Conservation (phyloP, 2,888 invertebrate genomes). For the Caenorhabditis zanzibari region DNA sequence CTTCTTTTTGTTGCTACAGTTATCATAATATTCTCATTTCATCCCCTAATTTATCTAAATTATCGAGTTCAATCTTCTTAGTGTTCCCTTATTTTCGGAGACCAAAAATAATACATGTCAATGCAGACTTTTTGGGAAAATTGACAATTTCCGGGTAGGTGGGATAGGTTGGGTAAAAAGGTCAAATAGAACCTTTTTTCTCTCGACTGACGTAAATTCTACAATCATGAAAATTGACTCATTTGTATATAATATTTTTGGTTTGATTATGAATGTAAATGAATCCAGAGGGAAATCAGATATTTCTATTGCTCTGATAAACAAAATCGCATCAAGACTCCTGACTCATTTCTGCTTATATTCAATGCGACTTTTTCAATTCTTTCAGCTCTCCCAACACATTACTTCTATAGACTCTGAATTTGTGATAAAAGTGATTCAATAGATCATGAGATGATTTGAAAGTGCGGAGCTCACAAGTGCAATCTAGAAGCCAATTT, state of each 20-base stretch:
- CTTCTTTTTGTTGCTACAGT: slow-evolving; percentile 11
- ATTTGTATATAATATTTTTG: slow-evolving; percentile 19
- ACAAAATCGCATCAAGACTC: slow-evolving; percentile 36
- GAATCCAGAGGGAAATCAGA: slow-evolving; percentile 41
- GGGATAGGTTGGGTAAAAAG: slow-evolving; percentile 5
- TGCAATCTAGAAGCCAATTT: too few species aligned
- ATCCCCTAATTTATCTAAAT: not conserved
- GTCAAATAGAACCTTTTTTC: slow-evolving; percentile 11
- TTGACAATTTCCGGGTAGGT: slow-evolving; percentile 36
- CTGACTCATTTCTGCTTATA: slow-evolving; percentile 25
- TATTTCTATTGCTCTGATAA: slow-evolving; percentile 17
- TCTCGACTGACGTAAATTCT: not conserved
- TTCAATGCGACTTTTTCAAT: not conserved
- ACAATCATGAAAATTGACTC: not conserved
- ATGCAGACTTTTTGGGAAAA: slow-evolving; percentile 10
- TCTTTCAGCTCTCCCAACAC: not conserved
- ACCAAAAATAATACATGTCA: slow-evolving; percentile 29
- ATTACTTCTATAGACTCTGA: not conserved
- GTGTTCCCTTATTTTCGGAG: not conserved
- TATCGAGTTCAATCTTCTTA: not conserved
- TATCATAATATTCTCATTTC: slow-evolving; percentile 16
- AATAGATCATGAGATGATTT: not conserved
- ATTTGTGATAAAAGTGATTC: not conserved
- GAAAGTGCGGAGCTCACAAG: too few species aligned
- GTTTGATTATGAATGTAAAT: slow-evolving; percentile 9